Conservation (phyloP, 92 coral and sea anemone genomes). For the Actinostola sp. region DNA sequence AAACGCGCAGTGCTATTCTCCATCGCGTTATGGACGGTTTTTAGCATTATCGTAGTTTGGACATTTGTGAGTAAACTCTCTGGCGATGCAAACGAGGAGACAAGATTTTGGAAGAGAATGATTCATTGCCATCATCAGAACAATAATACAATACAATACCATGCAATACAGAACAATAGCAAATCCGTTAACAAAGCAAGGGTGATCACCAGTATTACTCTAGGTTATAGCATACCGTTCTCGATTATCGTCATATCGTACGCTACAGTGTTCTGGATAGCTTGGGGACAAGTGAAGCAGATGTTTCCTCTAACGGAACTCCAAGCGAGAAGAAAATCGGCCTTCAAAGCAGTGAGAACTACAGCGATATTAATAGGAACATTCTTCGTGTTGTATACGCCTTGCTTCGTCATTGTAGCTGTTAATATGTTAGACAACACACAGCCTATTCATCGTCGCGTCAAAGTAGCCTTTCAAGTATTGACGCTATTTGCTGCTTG, state of each 20-base stretch:
- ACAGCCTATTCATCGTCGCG: not conserved
- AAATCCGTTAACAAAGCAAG: not conserved
- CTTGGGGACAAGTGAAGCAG: conserved; percentile 10
- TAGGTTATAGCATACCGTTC: conserved; percentile 6
- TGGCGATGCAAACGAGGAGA: not conserved
- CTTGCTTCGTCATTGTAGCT: not conserved
- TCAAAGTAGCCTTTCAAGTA: not conserved
- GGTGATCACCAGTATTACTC: not conserved
- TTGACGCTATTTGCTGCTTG: conserved; percentile 11
- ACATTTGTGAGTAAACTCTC: not conserved
- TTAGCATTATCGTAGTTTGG: not conserved
- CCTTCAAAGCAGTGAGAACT: conserved; percentile 23
- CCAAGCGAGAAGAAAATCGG: conserved; percentile 8
- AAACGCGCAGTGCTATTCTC: conserved; percentile 10
- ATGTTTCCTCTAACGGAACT: not conserved
- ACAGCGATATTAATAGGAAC: conserved; percentile 28
- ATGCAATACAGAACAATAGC: not conserved
- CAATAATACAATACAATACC: not conserved
- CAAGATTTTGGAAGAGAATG: conserved; percentile 23
- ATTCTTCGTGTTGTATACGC: conserved; percentile 26
- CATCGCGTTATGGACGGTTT: conserved; percentile 3
- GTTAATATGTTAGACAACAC: not conserved
- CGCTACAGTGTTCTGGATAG: conserved; percentile 11
- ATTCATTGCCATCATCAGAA: not conserved
- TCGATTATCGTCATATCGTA: conserved; percentile 11